phyloP scores from a whole-genome alignment of 2,113 vertebrate species.

The Felis chaus region DNA sequence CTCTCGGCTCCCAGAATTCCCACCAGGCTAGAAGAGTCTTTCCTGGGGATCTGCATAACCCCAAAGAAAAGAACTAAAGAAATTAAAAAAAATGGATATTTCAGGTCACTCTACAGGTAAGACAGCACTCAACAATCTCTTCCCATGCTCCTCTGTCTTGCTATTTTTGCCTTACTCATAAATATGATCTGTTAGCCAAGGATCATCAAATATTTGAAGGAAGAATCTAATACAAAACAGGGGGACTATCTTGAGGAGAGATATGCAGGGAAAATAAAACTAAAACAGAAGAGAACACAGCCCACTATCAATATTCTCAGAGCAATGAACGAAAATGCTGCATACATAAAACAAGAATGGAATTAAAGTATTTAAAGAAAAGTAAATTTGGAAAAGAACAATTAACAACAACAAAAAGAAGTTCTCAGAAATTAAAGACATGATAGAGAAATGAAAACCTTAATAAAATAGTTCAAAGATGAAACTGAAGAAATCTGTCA shows the following conservation, averaged over 20 bases:
- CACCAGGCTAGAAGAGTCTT: background rate
- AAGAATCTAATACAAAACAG: background rate
- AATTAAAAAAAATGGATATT: background rate
- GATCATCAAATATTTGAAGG: background rate
- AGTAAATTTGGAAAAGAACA: background rate
- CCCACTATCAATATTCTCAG: background rate
- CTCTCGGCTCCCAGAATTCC: background rate
- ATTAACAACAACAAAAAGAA: background rate
- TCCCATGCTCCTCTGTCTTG: background rate
- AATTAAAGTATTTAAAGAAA: background rate
- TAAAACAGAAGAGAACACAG: background rate
- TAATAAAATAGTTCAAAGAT: background rate
- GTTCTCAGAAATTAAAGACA: background rate
- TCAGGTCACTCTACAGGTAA: background rate
- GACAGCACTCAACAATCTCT: background rate
- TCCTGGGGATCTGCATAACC: background rate
- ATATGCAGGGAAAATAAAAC: background rate
- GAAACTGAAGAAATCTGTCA: background rate
- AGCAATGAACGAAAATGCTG: background rate
- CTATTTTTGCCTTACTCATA: background rate
- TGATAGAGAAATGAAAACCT: background rate
- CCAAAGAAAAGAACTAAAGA: background rate
- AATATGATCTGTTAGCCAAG: background rate
- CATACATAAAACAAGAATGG: background rate
- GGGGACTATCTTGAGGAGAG: background rate